These are phyloP conservation scores for mouse (Mus musculus) DNA, from an alignment of 2,113 vertebrate species.

Conservation along the genomic window GRCm39 chr1:58760001-58760500, in stretches of 20 bases:
- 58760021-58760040: neutral
- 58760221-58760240: neutral
- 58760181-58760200: neutral
- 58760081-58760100: neutral
- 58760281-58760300: neutral
- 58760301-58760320: neutral
- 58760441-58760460: neutral
- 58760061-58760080: neutral
- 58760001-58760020: neutral
- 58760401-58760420: neutral
- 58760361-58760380: neutral
- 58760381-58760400: neutral
- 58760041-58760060: neutral
- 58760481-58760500: neutral
- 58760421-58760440: neutral
- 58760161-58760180: neutral
- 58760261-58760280: neutral
- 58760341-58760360: neutral
- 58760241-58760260: neutral
- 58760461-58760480: neutral
- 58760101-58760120: neutral
- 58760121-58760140: neutral
- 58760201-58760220: neutral
- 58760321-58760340: neutral
- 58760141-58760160: neutral